These are phyloP conservation scores for Agrochola litura DNA, from an alignment of 2,888 invertebrate species.

Conservation along the genomic window DNA sequence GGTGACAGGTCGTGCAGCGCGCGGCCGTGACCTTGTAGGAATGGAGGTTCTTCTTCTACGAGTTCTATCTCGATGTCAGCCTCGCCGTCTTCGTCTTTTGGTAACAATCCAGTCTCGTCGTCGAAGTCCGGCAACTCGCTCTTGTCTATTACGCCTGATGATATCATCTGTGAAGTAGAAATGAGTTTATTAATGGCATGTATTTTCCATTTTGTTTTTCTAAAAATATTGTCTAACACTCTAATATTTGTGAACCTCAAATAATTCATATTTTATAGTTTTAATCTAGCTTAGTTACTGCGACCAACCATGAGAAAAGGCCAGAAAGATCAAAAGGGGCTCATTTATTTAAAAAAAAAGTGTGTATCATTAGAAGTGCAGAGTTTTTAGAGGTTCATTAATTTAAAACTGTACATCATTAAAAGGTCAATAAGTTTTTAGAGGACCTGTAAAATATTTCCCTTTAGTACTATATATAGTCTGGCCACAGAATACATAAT, in stretches of 20 bases:
- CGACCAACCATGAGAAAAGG: not conserved
- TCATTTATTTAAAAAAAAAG: too few relatives aligned
- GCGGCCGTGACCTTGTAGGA: conserved; percentile 97
- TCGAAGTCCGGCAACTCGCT: conserved; percentile 99
- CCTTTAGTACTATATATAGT: not conserved
- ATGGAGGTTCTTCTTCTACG: conserved; percentile 99
- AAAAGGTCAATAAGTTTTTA: not conserved
- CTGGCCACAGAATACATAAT: not conserved
- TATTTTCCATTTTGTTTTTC: not conserved
- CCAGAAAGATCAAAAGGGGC: too few relatives aligned
- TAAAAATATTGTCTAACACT: not conserved
- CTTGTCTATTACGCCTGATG: conserved; percentile 97
- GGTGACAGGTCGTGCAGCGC: conserved; percentile 98
- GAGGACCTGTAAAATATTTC: not conserved
- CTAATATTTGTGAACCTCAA: not conserved
- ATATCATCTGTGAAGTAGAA: conserved; percentile 93
- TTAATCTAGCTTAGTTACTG: not conserved
- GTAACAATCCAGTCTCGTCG: conserved; percentile 97
- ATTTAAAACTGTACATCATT: not conserved
- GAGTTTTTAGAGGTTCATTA: too few relatives aligned
- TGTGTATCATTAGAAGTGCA: too few relatives aligned
- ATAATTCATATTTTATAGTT: not conserved
- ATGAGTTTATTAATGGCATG: not conserved
- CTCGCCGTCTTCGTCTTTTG: conserved; percentile 97
- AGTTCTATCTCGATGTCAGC: conserved; percentile 99